Evolutionary conservation across 2,797 vertebrate genomes (phyloP).

Genomic region (Corythornis leucogaster): DNA sequence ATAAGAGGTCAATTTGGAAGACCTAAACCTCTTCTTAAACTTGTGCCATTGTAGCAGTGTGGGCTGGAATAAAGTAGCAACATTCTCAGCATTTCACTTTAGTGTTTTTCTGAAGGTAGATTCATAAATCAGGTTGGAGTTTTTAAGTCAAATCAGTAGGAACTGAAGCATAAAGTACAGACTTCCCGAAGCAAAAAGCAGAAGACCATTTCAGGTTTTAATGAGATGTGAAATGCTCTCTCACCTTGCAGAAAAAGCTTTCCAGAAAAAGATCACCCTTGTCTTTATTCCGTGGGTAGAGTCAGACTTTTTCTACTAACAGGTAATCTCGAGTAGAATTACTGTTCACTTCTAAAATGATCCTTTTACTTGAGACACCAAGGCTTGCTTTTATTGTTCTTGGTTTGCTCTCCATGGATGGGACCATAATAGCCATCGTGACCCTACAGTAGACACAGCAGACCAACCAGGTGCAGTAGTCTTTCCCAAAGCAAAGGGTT

Average conservation of each 20-base stretch:
- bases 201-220: not conserved
- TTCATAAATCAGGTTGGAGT: not conserved
- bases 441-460: not conserved
- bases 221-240: not conserved
- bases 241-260: not conserved
- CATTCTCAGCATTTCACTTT: not conserved
- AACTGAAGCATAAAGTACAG: not conserved
- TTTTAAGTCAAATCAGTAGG: not conserved
- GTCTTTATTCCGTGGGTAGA: not conserved
- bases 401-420: not conserved
- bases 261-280: not conserved
- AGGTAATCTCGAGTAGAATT: not conserved
- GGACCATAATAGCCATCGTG: not conserved
- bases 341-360: not conserved
- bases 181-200: not conserved
- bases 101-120: not conserved
- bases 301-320: not conserved
- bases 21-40: not conserved
- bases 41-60: not conserved
- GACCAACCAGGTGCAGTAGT: not conserved
- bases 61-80: not conserved
- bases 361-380: not conserved
- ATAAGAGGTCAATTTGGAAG: not conserved
- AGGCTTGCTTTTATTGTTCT: not conserved
- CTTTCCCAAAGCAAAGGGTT: not conserved